phyloP scores from a whole-genome alignment of 2,113 vertebrate genomes.

The Tangachromis dhanisi region DNA sequence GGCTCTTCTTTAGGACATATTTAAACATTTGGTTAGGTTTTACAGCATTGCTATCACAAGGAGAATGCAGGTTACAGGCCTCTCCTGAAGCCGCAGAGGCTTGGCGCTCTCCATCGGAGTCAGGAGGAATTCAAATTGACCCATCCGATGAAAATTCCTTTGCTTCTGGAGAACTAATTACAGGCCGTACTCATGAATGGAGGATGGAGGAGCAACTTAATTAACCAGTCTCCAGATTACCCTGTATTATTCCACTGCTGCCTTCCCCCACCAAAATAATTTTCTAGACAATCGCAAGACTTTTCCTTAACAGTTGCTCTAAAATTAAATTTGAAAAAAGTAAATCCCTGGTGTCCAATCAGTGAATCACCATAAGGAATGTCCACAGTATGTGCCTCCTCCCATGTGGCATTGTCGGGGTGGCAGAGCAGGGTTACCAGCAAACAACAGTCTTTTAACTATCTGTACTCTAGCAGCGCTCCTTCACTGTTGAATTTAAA shows the following conservation, averaged over 20 bases:
- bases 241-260: slow-evolving; percentile 20
- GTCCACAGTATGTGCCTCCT: slow-evolving; percentile 27
- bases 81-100: slow-evolving; percentile 38
- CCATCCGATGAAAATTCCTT: slow-evolving; percentile 53
- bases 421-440: slow-evolving; percentile 43
- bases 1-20: slow-evolving; percentile 25
- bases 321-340: slow-evolving; percentile 17
- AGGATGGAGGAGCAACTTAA: slow-evolving; percentile 55
- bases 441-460: slow-evolving; percentile 55
- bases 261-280: slow-evolving; percentile 22
- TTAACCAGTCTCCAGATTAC: slow-evolving; percentile 52
- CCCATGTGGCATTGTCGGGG: slow-evolving; percentile 42
- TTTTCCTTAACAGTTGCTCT: not conserved
- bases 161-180: slow-evolving; percentile 59
- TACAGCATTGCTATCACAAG: slow-evolving; percentile 36
- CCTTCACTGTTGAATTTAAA: slow-evolving; percentile 55
- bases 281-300: slow-evolving; percentile 23
- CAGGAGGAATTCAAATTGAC: slow-evolving; percentile 49
- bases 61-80: slow-evolving; percentile 46
- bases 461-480: slow-evolving; percentile 49
- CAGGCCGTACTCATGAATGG: slow-evolving; percentile 50
- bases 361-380: slow-evolving; percentile 48
- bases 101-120: slow-evolving; percentile 8
- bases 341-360: slow-evolving; percentile 38
- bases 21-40: slow-evolving; percentile 53